These are phyloP conservation scores for Delphinapterus leucas DNA, from an alignment of 2,113 vertebrate species.

Conservation along the genomic window DNA sequence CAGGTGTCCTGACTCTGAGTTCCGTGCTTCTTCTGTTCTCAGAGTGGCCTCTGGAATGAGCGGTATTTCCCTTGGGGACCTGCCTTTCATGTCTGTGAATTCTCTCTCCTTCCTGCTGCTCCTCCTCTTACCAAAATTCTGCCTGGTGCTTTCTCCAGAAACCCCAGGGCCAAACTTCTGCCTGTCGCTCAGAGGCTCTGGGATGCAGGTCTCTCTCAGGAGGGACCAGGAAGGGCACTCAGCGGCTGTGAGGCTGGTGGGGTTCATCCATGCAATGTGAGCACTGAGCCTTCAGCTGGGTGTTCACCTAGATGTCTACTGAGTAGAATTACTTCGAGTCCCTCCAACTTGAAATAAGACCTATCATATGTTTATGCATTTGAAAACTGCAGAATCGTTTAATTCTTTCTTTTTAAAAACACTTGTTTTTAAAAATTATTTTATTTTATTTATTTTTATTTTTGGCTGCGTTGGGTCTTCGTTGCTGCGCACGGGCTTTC, in stretches of 20 bases:
- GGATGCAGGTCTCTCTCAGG: neutral
- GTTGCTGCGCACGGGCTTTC: no score
- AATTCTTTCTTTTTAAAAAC: neutral
- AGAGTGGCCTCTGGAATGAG: conserved; percentile 29
- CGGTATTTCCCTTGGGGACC: conserved; percentile 28
- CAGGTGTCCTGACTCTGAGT: conserved; percentile 4
- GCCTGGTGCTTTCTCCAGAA: neutral
- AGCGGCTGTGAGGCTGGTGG: neutral
- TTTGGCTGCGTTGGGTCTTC: no score
- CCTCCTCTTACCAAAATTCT: neutral
- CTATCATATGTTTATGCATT: neutral
- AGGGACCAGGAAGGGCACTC: neutral
- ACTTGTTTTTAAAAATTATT: no score
- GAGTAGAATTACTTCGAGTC: conserved; percentile 15
- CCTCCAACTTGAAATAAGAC: conserved; percentile 11
- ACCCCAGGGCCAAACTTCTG: neutral
- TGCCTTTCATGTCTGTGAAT: neutral
- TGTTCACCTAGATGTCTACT: neutral
- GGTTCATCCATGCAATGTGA: fast-evolving
- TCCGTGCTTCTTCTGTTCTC: neutral
- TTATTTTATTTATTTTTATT: no score
- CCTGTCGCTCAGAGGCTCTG: neutral
- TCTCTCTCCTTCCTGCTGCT: neutral
- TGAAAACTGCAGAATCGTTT: conserved; percentile 31
- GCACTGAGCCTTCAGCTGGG: neutral